A percentile compares a stretch with the other conserved stretches of the same genome.
Conservation (phyloP, 2,113 vertebrate species). For the Eira barbara region DNA sequence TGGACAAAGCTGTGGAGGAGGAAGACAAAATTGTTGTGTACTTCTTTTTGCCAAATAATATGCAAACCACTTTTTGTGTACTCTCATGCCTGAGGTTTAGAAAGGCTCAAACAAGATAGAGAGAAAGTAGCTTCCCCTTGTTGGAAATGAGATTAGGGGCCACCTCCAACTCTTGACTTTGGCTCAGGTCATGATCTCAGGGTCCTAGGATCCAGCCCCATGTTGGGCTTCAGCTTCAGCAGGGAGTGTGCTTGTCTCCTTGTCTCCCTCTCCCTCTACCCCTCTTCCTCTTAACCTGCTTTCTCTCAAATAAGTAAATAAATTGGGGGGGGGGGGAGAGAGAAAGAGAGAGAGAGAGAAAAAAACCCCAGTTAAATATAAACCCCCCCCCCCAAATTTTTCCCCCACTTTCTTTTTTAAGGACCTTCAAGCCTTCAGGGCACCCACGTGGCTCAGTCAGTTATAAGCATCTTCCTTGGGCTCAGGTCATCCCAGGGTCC, state of each 20-base stretch:
- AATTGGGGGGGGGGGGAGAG: not conserved
- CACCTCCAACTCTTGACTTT: not conserved
- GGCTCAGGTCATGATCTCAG: not conserved
- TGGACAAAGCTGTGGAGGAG: not conserved
- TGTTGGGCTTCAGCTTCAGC: not conserved
- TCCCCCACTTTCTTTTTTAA: not conserved
- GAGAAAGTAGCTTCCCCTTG: not conserved
- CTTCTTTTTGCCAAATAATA: not conserved
- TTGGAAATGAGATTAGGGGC: not conserved
- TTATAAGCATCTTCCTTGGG: not conserved
- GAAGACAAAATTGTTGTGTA: not conserved
- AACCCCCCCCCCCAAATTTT: not conserved
- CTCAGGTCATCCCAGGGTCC: not conserved
- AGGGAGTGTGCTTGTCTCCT: not conserved
- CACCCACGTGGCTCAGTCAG: not conserved
- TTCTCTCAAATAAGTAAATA: not conserved
- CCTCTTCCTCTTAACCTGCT: not conserved
- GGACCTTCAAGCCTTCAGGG: not conserved
- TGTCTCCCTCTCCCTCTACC: not conserved
- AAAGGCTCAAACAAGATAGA: not conserved
- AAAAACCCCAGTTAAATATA: not conserved
- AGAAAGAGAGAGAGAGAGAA: not conserved
- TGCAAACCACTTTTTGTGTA: not conserved
- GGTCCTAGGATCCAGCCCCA: not conserved
- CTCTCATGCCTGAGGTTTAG: not conserved